phyloP scores from a whole-genome alignment of 2,797 vertebrate genomes.

The Tragopan temminckii region DNA sequence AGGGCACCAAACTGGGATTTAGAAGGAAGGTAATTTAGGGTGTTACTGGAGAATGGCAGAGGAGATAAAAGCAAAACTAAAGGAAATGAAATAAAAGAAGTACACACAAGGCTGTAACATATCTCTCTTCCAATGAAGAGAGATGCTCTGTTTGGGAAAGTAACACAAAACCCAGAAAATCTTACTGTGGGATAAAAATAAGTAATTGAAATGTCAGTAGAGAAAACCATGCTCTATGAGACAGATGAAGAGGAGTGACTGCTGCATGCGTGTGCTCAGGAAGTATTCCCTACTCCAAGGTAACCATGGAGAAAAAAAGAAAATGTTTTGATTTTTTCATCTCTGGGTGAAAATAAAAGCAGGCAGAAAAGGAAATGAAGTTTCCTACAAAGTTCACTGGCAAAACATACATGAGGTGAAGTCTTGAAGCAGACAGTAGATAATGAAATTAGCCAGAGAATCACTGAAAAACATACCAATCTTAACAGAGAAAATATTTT shows the following conservation, averaged over 20 bases:
- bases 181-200: not conserved
- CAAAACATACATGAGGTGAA: not conserved
- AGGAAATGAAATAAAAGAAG: not conserved
- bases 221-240: not conserved
- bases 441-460: not conserved
- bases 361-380: not conserved
- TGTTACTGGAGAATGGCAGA: not conserved
- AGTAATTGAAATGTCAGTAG: not conserved
- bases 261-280: too few species aligned
- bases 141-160: not conserved
- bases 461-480: not conserved
- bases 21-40: conserved; percentile 34
- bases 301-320: fast-evolving
- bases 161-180: not conserved
- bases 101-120: fast-evolving
- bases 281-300: not conserved
- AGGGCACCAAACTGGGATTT: conserved; percentile 11
- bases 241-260: not conserved
- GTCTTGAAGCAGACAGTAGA: not conserved
- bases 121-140: not conserved
- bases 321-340: not conserved
- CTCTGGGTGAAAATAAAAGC: not conserved
- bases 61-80: conserved; percentile 8
- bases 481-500: not conserved
- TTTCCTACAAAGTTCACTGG: not conserved